phyloP scores from a whole-genome alignment of 2,797 vertebrate genomes.

The Dendrocincla tyrannina region DNA sequence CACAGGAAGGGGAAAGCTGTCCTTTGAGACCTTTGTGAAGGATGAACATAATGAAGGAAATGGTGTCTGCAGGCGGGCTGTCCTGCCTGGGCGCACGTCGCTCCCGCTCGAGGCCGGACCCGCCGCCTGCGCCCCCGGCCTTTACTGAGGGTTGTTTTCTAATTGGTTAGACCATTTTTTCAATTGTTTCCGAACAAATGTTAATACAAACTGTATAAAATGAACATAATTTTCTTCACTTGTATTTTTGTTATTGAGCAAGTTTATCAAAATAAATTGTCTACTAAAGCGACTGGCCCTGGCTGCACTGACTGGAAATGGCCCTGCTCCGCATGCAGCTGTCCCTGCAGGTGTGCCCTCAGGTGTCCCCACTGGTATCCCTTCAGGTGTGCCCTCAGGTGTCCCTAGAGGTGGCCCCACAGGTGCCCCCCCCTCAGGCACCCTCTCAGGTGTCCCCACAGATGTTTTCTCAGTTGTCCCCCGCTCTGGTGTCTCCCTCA shows the following conservation, averaged over 20 bases:
- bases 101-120: conserved; percentile 40
- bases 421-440: too few species aligned
- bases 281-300: conserved; percentile 70
- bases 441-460: too few species aligned
- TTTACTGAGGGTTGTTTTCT: conserved; percentile 76
- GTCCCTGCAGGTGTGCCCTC: not conserved
- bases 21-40: conserved; percentile 72
- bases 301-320: not conserved
- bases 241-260: conserved; percentile 85
- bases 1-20: not conserved
- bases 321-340: too few species aligned
- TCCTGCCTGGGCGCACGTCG: conserved; percentile 9
- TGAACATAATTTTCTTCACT: conserved; percentile 83
- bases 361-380: not conserved
- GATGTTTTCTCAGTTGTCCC: too few species aligned
- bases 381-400: too few species aligned
- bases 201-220: conserved; percentile 82
- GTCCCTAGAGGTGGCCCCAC: not conserved
- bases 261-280: conserved; percentile 85
- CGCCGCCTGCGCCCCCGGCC: not conserved
- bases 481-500: too few species aligned
- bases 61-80: conserved; percentile 13
- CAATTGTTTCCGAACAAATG: conserved; percentile 78
- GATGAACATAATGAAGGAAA: conserved; percentile 72
- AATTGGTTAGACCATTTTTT: conserved; percentile 78